Conservation (phyloP, 2,888 invertebrate genomes). For the Athalia circularis region DNA sequence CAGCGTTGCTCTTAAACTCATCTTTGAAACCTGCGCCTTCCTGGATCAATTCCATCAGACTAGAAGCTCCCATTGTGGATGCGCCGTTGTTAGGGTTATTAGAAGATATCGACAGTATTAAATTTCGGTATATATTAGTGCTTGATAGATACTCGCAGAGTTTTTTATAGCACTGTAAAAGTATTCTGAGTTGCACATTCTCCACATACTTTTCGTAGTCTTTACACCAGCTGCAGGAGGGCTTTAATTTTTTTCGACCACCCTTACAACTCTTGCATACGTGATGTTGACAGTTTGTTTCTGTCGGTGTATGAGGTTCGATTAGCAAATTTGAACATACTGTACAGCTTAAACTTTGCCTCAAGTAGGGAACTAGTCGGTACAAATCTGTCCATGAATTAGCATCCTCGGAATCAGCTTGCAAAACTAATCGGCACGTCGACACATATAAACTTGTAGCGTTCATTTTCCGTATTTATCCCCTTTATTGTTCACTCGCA, state of each 20-base stretch:
- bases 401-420: constrained; percentile 83
- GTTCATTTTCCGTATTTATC: constrained; percentile 78
- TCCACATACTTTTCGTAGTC: constrained; percentile 89
- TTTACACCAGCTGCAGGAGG: constrained; percentile 90
- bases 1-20: constrained; percentile 83
- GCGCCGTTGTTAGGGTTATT: constrained; percentile 76
- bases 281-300: constrained; percentile 90
- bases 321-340: constrained; percentile 90
- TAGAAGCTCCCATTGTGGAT: constrained; percentile 75
- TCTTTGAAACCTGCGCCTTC: constrained; percentile 88
- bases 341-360: constrained; percentile 91
- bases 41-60: constrained; percentile 84
- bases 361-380: constrained; percentile 88
- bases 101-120: constrained; percentile 75
- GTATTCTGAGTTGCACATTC: constrained; percentile 86
- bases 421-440: constrained; percentile 86
- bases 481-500: constrained; percentile 31
- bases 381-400: constrained; percentile 88
- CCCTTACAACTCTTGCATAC: constrained; percentile 91
- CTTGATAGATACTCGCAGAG: constrained; percentile 89
- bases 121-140: constrained; percentile 82
- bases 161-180: constrained; percentile 92
- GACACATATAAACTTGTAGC: constrained; percentile 88
- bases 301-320: constrained; percentile 87
- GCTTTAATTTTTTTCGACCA: constrained; percentile 89